These are phyloP conservation scores for Xiphophorus couchianus DNA, from an alignment of 2,113 vertebrate species.

Conservation along the genomic window DNA sequence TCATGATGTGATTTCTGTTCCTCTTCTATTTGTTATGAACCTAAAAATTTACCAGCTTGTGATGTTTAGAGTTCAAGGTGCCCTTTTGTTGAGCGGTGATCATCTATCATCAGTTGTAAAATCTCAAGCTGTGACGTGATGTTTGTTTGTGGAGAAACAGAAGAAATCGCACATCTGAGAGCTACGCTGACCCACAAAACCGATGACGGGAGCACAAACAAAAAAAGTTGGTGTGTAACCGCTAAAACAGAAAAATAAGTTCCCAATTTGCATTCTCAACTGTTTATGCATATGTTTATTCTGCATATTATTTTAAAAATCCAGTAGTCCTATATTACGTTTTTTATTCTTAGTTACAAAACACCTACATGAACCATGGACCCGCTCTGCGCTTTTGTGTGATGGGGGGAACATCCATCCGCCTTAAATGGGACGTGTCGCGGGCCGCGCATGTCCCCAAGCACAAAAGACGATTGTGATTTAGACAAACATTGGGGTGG, in stretches of 20 bases:
- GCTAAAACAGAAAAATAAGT: not conserved
- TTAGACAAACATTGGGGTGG: slow-evolving; percentile 96
- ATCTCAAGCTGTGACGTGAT: not conserved
- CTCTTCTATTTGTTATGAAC: not conserved
- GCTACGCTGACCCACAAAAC: not conserved
- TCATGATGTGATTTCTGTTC: slow-evolving; percentile 3
- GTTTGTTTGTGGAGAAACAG: not conserved
- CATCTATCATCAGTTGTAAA: not conserved
- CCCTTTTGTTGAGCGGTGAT: not conserved
- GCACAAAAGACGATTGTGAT: slow-evolving; percentile 98
- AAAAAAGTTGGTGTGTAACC: not conserved
- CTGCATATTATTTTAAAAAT: not conserved
- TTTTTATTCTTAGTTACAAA: slow-evolving; percentile 66
- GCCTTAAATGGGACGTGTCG: slow-evolving; percentile 92
- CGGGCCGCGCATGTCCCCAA: slow-evolving; percentile 87
- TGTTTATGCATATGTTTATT: not conserved
- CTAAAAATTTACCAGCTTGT: not conserved
- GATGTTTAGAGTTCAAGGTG: not conserved
- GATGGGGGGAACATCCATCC: slow-evolving; percentile 89
- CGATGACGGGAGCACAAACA: not conserved
- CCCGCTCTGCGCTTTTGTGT: slow-evolving; percentile 83
- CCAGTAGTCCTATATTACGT: not conserved
- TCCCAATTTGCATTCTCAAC: too few relatives aligned
- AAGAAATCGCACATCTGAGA: not conserved
- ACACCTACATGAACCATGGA: slow-evolving; percentile 87